phyloP scores from a whole-genome alignment of 2,797 vertebrate species.

The Bovichtus diacanthus region DNA sequence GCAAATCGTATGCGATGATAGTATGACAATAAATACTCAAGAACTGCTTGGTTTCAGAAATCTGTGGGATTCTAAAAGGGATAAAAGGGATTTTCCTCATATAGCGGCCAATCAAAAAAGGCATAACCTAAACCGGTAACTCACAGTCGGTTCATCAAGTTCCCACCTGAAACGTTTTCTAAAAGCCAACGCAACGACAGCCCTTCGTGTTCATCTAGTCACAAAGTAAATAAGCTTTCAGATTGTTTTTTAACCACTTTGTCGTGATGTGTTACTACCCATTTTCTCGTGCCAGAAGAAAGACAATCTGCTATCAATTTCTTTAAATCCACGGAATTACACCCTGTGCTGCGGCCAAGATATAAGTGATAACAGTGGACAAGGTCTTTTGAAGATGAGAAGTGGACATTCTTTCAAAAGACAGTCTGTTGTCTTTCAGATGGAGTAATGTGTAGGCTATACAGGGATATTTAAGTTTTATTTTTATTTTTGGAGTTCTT shows the following conservation, averaged over 20 bases:
- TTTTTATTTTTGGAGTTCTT: conserved; percentile 65
- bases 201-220: conserved; percentile 88
- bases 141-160: conserved; percentile 72
- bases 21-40: background rate
- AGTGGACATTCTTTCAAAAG: conserved; percentile 87
- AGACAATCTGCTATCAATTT: conserved; percentile 93
- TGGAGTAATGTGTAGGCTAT: conserved; percentile 48
- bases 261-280: conserved; percentile 84
- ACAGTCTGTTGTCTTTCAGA: conserved; percentile 76
- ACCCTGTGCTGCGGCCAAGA: conserved; percentile 88
- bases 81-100: conserved; percentile 81
- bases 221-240: conserved; percentile 85
- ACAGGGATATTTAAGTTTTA: conserved; percentile 67
- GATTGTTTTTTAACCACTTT: conserved; percentile 87
- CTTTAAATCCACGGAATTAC: conserved; percentile 87
- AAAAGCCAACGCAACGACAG: conserved; percentile 84
- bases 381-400: conserved; percentile 88
- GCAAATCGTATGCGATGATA: conserved; percentile 12
- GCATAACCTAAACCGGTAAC: conserved; percentile 86
- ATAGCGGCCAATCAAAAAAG: conserved; percentile 64
- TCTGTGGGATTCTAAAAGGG: conserved; percentile 75
- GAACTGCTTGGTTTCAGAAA: conserved; percentile 22
- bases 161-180: conserved; percentile 82
- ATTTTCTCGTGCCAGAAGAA: conserved; percentile 84
- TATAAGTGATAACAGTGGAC: conserved; percentile 92